These are phyloP conservation scores for Bombus picipes DNA, from an alignment of 1,140 invertebrate species.

Conservation along the genomic window DNA sequence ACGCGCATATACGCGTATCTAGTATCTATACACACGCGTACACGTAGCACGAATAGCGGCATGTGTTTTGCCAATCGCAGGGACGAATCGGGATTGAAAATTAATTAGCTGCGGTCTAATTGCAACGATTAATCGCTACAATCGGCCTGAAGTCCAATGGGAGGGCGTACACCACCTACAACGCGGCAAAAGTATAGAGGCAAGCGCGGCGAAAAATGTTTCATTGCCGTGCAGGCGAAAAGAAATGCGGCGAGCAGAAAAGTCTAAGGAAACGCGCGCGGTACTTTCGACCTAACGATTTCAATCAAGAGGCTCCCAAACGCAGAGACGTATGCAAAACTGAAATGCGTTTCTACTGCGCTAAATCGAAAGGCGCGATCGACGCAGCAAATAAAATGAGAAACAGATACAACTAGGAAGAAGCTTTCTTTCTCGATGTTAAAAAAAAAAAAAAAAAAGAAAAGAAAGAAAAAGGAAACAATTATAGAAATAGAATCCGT, in stretches of 20 bases:
- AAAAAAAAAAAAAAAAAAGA: no score
- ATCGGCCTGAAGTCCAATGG: constrained; percentile 65
- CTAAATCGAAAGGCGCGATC: not conserved
- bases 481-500: not conserved
- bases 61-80: not conserved
- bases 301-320: not conserved
- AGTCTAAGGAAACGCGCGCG: not conserved
- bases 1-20: no score
- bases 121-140: constrained; percentile 67
- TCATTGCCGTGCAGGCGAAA: constrained; percentile 4
- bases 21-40: not conserved
- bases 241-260: constrained; percentile 13
- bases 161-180: not conserved
- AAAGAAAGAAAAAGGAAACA: not conserved
- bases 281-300: not conserved
- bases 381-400: not conserved
- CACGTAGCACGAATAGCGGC: not conserved
- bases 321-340: not conserved
- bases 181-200: not conserved
- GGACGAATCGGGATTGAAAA: not conserved
- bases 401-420: not conserved
- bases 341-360: constrained; percentile 14
- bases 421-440: not conserved
- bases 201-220: not conserved
- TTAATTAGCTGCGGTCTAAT: constrained; percentile 40